phyloP scores from a whole-genome alignment of 1,140 invertebrate species.

The Drosophila eugracilis region DNA sequence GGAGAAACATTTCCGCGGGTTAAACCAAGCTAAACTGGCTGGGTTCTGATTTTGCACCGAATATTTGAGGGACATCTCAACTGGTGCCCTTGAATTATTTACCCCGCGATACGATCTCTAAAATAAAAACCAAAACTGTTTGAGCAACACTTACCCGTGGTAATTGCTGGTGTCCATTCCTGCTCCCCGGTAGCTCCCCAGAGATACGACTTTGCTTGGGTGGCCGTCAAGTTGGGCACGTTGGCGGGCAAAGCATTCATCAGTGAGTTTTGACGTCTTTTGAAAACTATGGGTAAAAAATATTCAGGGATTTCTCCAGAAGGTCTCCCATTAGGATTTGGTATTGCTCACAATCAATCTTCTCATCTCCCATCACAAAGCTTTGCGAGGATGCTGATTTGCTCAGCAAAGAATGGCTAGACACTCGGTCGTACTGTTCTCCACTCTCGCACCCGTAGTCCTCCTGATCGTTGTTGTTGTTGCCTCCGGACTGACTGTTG shows the following conservation, averaged over 20 bases:
- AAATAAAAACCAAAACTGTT: slow-evolving; percentile 12
- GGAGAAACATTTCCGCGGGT: slow-evolving; percentile 35
- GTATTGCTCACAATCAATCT: slow-evolving; percentile 63
- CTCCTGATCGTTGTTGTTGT: slow-evolving; percentile 69
- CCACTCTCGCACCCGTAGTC: slow-evolving; percentile 33
- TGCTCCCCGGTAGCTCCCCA: slow-evolving; percentile 97
- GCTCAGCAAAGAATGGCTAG: slow-evolving; percentile 56
- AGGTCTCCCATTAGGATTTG: neutral
- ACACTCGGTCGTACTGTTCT: slow-evolving; percentile 67
- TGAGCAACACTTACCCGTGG: slow-evolving; percentile 90
- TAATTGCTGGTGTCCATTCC: slow-evolving; percentile 97
- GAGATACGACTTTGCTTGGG: slow-evolving; percentile 89
- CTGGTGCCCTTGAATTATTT: neutral
- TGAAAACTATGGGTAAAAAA: slow-evolving; percentile 52
- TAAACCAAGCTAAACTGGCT: slow-evolving; percentile 7
- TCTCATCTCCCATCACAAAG: slow-evolving; percentile 56
- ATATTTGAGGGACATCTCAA: neutral
- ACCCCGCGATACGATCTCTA: slow-evolving; percentile 50
- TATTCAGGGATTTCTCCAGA: too few species aligned
- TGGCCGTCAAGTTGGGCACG: slow-evolving; percentile 70
- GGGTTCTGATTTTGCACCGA: neutral
- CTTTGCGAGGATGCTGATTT: slow-evolving; percentile 56
- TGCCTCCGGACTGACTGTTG: slow-evolving; percentile 21
- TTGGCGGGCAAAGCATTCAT: slow-evolving; percentile 57
- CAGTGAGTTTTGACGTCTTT: slow-evolving; percentile 69